Evolutionary conservation across 2,797 vertebrate species (phyloP).

Genomic region (Coluber constrictor): DNA sequence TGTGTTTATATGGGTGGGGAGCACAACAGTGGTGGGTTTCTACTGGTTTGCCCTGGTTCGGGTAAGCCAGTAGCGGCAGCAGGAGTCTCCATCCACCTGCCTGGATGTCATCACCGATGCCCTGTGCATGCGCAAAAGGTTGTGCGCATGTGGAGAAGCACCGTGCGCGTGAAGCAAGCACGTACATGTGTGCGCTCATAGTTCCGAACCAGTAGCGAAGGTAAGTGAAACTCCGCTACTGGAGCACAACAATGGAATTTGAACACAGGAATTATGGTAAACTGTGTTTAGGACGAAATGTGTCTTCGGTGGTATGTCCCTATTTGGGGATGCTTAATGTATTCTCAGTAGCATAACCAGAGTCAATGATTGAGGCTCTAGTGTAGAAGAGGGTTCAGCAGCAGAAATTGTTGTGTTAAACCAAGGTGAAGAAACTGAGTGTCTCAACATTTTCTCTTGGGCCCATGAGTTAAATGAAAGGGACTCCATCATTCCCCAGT

Average conservation of each 20-base stretch:
- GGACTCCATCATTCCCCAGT: neutral
- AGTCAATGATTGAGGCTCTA: neutral
- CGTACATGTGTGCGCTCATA: no score
- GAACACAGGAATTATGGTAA: neutral
- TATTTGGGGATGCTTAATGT: neutral
- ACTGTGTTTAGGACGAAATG: neutral
- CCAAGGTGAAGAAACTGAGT: neutral
- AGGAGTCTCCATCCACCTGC: no score
- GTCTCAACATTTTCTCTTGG: neutral
- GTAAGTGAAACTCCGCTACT: no score
- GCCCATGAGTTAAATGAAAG: neutral
- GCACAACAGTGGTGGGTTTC: neutral
- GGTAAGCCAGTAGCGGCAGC: no score
- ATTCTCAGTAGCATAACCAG: neutral
- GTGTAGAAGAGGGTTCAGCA: neutral
- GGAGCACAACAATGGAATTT: neutral
- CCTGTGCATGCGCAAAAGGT: no score
- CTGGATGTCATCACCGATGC: no score
- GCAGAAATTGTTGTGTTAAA: neutral
- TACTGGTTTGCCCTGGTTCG: no score
- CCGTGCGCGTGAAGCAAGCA: no score
- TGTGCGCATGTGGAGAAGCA: no score
- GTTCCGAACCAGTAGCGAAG: no score
- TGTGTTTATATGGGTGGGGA: neutral
- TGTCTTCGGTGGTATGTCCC: neutral